Evolutionary conservation across 2,113 vertebrate genomes (phyloP).

Genomic region (Falcunculus frontatus): DNA sequence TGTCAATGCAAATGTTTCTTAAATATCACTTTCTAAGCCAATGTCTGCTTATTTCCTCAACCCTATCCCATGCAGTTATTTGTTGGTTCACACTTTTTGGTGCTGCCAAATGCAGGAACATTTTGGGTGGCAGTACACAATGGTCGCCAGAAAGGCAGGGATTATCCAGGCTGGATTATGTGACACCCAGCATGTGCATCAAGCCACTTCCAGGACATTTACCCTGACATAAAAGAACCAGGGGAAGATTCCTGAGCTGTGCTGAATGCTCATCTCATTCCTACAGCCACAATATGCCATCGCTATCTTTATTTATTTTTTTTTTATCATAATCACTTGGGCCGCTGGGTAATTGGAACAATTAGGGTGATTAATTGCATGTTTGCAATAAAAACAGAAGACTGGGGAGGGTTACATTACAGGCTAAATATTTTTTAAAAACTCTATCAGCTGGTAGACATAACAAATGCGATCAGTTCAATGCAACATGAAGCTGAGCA

Average conservation of each 20-base stretch:
- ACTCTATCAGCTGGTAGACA: constrained; percentile 74
- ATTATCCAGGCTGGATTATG: neutral
- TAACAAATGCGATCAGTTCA: constrained; percentile 64
- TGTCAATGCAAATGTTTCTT: neutral
- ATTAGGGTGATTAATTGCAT: constrained; percentile 90
- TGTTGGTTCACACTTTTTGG: neutral
- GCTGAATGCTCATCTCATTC: neutral
- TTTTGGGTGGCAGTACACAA: neutral
- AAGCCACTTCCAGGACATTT: neutral
- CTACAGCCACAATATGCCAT: neutral
- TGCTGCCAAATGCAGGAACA: neutral
- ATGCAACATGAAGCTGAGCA: constrained; percentile 21
- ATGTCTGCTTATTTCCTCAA: neutral
- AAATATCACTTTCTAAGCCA: neutral
- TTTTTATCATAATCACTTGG: constrained; percentile 65
- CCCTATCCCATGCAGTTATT: neutral
- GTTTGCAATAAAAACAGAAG: constrained; percentile 87
- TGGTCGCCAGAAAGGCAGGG: rapidly evolving
- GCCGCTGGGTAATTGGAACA: constrained; percentile 75
- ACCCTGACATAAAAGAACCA: neutral
- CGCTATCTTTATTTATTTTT: neutral
- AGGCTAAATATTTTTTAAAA: constrained; percentile 81
- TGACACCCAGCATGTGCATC: neutral
- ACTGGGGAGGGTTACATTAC: constrained; percentile 79
- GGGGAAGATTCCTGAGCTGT: neutral